Percentiles rank a stretch among this genome's conserved stretches.
phyloP scores from a whole-genome alignment of 2,888 invertebrate species.

The Andrena camellia region DNA sequence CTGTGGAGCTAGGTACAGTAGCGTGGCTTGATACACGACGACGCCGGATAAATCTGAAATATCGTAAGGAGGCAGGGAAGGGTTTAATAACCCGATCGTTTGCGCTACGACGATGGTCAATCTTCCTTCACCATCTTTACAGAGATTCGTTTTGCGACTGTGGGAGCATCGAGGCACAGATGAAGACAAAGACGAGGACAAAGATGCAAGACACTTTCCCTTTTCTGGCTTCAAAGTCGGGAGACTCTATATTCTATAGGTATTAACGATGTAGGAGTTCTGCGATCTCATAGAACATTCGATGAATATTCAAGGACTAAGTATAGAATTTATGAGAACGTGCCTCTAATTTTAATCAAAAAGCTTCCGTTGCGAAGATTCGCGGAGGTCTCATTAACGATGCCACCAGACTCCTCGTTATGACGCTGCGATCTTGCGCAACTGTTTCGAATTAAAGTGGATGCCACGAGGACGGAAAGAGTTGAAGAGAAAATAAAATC shows the following conservation, averaged over 20 bases:
- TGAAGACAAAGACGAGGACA: neutral
- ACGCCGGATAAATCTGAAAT: conserved; percentile 43
- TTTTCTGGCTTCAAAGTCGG: neutral
- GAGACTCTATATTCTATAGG: neutral
- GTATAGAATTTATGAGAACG: too few species aligned
- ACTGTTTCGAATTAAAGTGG: neutral
- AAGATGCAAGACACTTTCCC: neutral
- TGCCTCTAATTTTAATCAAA: neutral
- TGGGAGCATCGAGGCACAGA: neutral
- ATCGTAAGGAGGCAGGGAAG: conserved; percentile 16
- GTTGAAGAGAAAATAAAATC: conserved; percentile 10
- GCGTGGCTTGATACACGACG: conserved; percentile 11
- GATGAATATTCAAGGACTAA: too few species aligned
- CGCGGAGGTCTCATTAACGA: neutral
- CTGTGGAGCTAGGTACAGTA: conserved; percentile 28
- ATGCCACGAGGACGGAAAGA: neutral
- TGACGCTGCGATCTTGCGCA: neutral
- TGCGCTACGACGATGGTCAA: neutral
- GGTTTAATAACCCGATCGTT: conserved; percentile 22
- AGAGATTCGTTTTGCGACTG: neutral
- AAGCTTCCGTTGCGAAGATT: neutral
- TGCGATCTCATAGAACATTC: too few species aligned
- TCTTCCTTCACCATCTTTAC: neutral
- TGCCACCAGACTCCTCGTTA: conserved; percentile 8
- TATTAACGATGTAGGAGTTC: too few species aligned